A percentile compares a stretch with the other conserved stretches of the same genome.
phyloP scores from a whole-genome alignment of 2,113 vertebrate genomes.

The Lophius piscatorius region DNA sequence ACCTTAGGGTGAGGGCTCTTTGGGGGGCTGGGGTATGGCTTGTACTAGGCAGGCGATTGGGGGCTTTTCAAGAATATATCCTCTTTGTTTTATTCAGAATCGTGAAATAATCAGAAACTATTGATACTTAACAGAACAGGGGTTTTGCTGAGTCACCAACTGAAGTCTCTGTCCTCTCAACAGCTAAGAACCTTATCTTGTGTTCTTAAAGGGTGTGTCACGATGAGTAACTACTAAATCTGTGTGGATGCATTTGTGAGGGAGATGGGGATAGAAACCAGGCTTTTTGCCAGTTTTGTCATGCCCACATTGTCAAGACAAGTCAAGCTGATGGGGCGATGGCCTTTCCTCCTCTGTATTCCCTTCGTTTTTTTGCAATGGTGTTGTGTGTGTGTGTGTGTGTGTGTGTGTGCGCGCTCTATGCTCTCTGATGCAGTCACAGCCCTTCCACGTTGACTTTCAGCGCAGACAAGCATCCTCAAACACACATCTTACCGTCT shows the following conservation, averaged over 20 bases:
- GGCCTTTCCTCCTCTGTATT: slow-evolving; percentile 33
- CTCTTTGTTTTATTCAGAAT: too few relatives aligned
- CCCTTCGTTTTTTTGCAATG: slow-evolving; percentile 19
- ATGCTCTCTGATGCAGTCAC: too few relatives aligned
- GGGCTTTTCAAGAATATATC: too few relatives aligned
- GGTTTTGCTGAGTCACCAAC: slow-evolving; percentile 21
- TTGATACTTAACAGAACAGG: too few relatives aligned
- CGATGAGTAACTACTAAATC: not conserved
- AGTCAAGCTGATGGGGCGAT: slow-evolving; percentile 44
- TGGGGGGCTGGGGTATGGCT: too few relatives aligned
- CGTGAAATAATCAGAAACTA: too few relatives aligned
- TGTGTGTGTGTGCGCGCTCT: too few relatives aligned
- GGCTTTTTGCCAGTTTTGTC: slow-evolving; percentile 37
- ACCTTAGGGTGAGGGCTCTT: too few relatives aligned
- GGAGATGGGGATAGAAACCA: not conserved
- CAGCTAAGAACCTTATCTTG: not conserved
- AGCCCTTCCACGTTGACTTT: slow-evolving; percentile 35
- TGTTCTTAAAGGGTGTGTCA: slow-evolving; percentile 1
- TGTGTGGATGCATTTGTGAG: not conserved
- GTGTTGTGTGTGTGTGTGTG: too few relatives aligned
- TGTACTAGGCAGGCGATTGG: too few relatives aligned
- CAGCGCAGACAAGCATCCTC: not conserved
- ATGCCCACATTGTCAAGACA: slow-evolving; percentile 61
- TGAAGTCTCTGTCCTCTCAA: too few relatives aligned
- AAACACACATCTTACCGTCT: too few relatives aligned